phyloP scores from a whole-genome alignment of 2,888 invertebrate species.

The Ophraella communa region DNA sequence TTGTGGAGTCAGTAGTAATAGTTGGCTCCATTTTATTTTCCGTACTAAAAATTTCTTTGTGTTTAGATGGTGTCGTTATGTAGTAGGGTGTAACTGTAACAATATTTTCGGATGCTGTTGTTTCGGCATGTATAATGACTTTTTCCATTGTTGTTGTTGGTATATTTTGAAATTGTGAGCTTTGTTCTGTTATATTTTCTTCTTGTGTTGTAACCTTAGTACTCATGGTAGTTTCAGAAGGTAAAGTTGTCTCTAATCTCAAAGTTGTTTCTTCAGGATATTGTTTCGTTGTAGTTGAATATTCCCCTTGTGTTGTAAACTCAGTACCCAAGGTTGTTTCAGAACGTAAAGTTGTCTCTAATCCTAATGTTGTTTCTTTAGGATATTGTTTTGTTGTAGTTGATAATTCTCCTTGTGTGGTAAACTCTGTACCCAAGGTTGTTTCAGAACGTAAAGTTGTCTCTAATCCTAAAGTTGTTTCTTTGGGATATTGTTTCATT shows the following conservation, averaged over 20 bases:
- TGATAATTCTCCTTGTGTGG: background rate
- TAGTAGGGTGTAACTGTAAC: constrained; percentile 45
- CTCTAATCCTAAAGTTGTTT: too few relatives aligned
- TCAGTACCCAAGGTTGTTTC: background rate
- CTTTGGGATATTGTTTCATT: too few relatives aligned
- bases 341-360: background rate
- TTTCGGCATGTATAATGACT: constrained; percentile 42
- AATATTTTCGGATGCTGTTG: constrained; percentile 43
- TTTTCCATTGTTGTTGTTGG: constrained; percentile 33
- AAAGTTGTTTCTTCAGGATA: background rate
- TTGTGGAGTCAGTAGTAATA: background rate
- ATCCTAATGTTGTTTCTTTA: background rate
- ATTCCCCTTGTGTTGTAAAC: background rate
- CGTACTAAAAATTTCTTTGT: background rate
- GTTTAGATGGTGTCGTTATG: constrained; percentile 4
- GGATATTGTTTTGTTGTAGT: background rate
- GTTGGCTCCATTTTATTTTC: background rate
- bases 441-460: too few relatives aligned
- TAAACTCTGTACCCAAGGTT: background rate
- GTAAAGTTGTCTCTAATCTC: too few relatives aligned
- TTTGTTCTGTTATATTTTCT: too few relatives aligned
- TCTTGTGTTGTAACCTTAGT: too few relatives aligned
- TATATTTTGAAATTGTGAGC: background rate
- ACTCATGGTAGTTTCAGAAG: too few relatives aligned
- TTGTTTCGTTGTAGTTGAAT: background rate